Percentiles rank a stretch among this genome's conserved stretches.
phyloP scores from a whole-genome alignment of 2,797 vertebrate genomes.

The Microhierax caerulescens region DNA sequence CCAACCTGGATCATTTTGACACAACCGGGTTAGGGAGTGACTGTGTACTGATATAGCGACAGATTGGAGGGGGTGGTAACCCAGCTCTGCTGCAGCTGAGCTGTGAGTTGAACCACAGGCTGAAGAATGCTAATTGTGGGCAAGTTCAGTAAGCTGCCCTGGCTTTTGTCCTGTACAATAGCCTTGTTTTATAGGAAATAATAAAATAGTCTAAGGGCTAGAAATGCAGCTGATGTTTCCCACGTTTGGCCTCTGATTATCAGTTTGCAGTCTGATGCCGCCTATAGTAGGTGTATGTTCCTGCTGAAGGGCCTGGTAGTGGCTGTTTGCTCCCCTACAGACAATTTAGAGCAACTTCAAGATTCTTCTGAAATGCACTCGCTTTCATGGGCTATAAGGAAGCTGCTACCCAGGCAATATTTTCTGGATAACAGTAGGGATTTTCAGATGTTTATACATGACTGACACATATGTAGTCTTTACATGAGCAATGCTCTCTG shows the following conservation, averaged over 20 bases:
- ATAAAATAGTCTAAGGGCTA: neutral
- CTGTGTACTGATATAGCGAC: fast-evolving
- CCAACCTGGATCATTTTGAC: conserved; percentile 60
- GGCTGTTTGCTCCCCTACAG: neutral
- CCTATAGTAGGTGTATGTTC: neutral
- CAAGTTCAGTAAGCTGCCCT: neutral
- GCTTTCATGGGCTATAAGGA: neutral
- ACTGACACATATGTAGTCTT: neutral
- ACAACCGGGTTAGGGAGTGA: conserved; percentile 43
- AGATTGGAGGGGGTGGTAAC: neutral
- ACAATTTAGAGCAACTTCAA: neutral
- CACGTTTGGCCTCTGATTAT: neutral
- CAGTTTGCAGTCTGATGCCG: neutral
- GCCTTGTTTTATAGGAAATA: neutral
- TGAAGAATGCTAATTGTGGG: neutral
- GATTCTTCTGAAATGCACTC: neutral
- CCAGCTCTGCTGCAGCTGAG: neutral
- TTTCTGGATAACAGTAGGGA: neutral
- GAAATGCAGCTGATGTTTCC: neutral
- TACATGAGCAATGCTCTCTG: neutral
- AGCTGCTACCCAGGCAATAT: neutral
- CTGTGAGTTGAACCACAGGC: neutral
- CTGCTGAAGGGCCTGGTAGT: neutral
- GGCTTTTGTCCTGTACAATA: neutral
- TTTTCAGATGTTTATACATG: neutral